Base-by-base conservation (phyloP, 2,113 vertebrate genomes). In the Clinocottus analis region DNA sequence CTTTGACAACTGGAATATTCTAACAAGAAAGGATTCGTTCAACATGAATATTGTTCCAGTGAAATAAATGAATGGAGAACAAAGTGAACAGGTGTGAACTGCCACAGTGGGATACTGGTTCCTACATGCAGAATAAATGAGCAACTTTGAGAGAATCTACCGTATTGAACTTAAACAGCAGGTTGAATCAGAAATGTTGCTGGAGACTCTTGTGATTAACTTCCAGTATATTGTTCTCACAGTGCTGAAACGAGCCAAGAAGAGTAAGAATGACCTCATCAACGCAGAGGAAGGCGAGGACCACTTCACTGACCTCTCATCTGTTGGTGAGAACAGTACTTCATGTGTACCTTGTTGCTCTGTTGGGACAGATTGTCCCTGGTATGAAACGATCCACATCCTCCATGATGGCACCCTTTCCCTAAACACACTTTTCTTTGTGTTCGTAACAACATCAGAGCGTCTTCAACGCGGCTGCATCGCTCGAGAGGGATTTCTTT, bases 211-310 rank as follows among this genome's bases (percentile, higher is more conserved):
- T 69, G 21, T 33, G 21, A 41, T 71, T 29, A 1, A 7, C 25
- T 53, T 69, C 56, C 58, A 63, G 0, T 3, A 7, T 58, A 14
- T 72, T 75, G 7, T 81, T 5, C 80, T 88, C 72, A 19, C 93
- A 98, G 98, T 97, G 87, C 84, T 99, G 92, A 99, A 98, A 94
- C 95, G 97, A 87, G 95, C 96, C 10, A 99, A 97, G 94, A 98
- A 97, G 93, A 98, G 97, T 92, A 97, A 97, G 73, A 97, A 96
- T 0, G 98, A 99, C 90, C 95, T 99, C 68, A 99, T 99, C 88
- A 97, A 95, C 3, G 97, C 97, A 0, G 97, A 99, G 92, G 98
- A 99, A 90, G 97, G 96, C 0, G 97, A 98, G 75, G 98, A 98
- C 92, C 96, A 97, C 90, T 97, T 98, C 82, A 96, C 96, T n/a